Base-by-base conservation (phyloP, 1,140 invertebrate species). In the Ips typographus region DNA sequence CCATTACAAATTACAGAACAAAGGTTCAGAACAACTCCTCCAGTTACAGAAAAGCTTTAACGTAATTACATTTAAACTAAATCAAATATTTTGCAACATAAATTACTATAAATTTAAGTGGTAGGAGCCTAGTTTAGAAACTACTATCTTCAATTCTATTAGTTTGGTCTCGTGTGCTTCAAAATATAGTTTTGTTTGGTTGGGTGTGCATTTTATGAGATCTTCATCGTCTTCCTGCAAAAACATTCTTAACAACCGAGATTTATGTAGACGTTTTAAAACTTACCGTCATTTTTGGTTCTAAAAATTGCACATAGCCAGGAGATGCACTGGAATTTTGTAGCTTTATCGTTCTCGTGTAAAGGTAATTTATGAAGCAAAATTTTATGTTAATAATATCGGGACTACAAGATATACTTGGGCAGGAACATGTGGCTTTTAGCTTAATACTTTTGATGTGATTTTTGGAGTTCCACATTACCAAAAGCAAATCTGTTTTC, bases 1-100 rank as follows among this genome's bases (percentile, higher is more conserved):
- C 83, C 83, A 37, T 71, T 77, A 62, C 80, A 83, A 37, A 64
- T 73, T 7, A 84, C 70, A 3, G 67, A 64, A 51, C 79, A 82
- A 40, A 78, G 69, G 5, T 52, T 43, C 38, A 61, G 53, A 3
- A 42, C 58, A 8, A 36, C 22, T 41, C 51, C 51, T 6, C 76
- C 76, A 66, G 68, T 71, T 4, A 77, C 42, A 4, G 61, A 73
- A 41, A 77, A 71, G 58, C 76, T 77, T 4, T 36, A 39, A 58
- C 7, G 36, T 4, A 41, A n/a, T 8, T 36, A 55, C 4, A 40
- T 39, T 58, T 58, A 6, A 1, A 5, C 37, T 36, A 0, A 4
- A 7, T 36, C 1, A 42, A 42, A 22, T 22, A 22, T 58, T 37
- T 44, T 44, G 6, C n/a, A 61, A 38, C 41, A 38, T 36, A 55